Conservation (phyloP, 1,140 invertebrate species). For the Caenorhabditis brenneri region DNA sequence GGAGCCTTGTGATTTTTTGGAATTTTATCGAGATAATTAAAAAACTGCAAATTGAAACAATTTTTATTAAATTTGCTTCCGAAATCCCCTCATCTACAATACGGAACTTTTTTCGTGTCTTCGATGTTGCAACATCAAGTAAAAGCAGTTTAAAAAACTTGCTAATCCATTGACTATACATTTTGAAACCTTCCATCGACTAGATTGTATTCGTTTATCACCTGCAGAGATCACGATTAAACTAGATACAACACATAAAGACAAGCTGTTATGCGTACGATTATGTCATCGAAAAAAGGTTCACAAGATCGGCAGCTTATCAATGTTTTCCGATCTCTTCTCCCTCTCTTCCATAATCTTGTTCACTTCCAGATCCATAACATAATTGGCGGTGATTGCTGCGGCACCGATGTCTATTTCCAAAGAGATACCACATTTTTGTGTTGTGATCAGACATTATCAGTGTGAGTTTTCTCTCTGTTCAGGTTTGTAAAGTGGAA, state of each 20-base stretch:
- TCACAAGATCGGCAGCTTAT: not conserved
- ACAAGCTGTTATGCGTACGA: not conserved
- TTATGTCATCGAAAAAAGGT: not conserved
- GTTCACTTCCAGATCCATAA: constrained; percentile 33
- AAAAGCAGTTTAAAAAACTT: not conserved
- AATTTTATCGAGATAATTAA: too few species aligned
- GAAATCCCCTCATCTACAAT: not conserved
- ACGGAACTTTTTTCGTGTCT: not conserved
- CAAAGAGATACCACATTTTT: not conserved
- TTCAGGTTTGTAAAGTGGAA: not conserved
- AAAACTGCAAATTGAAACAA: too few species aligned
- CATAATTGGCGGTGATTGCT: constrained; percentile 23
- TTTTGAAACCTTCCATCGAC: not conserved
- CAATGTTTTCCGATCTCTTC: constrained; percentile 6
- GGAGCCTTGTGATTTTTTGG: too few species aligned
- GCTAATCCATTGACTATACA: not conserved
- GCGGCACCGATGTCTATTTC: constrained; percentile 23
- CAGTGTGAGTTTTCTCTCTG: constrained; percentile 24
- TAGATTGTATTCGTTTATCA: constrained; percentile 6
- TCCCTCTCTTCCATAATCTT: too few species aligned
- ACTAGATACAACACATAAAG: not conserved
- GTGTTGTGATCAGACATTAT: constrained; percentile 25
- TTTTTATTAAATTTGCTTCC: not conserved
- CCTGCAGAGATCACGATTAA: not conserved
- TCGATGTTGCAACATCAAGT: not conserved